Base-by-base conservation (phyloP, 1,140 invertebrate genomes). In the Drosophila navojoa region DNA sequence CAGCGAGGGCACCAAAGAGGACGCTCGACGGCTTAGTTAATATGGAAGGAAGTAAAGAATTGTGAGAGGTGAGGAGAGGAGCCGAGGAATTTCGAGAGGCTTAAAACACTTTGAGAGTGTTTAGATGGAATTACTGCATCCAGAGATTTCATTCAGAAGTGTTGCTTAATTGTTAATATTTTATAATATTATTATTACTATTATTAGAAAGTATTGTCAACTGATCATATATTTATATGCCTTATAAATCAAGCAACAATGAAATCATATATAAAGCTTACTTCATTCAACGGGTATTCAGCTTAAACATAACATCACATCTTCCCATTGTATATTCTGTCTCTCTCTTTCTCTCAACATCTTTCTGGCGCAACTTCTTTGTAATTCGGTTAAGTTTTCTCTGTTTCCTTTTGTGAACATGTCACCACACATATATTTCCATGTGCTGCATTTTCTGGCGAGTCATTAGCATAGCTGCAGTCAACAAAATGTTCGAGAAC, bases 381-480 rank as follows among this genome's bases (percentile, higher is more conserved):
- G n/a, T 45, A 6, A 13, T 9, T 47, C 13, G 11, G 35, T 38
- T 3, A 11, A 9, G 25, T 42, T 29, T 59, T 10, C 45, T 9
- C 11, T 22, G 7, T 22, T 22, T 49, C 22, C 19, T 25, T 49
- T 49, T 49, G 19, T 25, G 19, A 22, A 22, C 2, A 22, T 22
- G 47, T 49, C 11, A 25, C 32, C 6, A 29, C 27, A 29, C 6
- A 29, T 54, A 16, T 45, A 15, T 47, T 35, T 19, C 13, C 42
- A 59, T 27, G 32, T 63, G 47, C 25, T 49, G 49, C 44, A 59
- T 45, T 45, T 45, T 32, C 42, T 59, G 19, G 19, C 22, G 38
- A 35, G 49, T 53, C 60, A 63, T 63, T 63, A 63, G 49, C 60
- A 53, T 52, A 29, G 16, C 15, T 22, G 27, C 13, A 49, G 44